Base-by-base conservation (phyloP, 2,888 invertebrate genomes). In the Eristalis intricaria region DNA sequence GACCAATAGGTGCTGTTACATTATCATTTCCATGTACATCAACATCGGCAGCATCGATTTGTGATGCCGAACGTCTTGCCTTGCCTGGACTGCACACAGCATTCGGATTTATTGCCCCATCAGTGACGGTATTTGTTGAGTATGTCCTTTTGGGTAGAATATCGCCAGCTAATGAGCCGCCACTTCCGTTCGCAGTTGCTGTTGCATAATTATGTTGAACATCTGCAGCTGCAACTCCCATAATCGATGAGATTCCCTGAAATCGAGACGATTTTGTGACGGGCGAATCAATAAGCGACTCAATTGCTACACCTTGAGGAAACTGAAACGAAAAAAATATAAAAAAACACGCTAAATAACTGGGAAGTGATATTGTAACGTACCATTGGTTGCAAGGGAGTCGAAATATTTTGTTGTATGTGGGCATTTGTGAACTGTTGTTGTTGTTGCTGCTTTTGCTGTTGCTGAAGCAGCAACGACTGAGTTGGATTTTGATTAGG, bases 301-400 rank as follows among this genome's bases (percentile, higher is more conserved):
- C 89, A 29, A 89, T 89, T n/a, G 89, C 80, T 35, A 88, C 82
- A 15, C 89, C 89, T 69, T 89, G 89, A 64, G 83, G 84, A 35
- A 80, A 79, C 87, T 87, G 73, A 60, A 87, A 87, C 71, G 79
- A 76, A 66, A 87, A 74, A 58, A 81, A 81, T 19, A 79, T 83
- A 76, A 83, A 76, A 83, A 76, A 75, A 50, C 71, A 50, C 22
- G 78, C 82, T 82, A 69, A 82, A 74, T 77, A 77, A 40, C 23
- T 68, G 38, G 22, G 65, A 19, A 7, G 2, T 66, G 56, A 58
- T 35, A 43, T 50, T 13, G 13, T 4, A 35, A 89, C 90, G 88
- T 84, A 91, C 92, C 84, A 89, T 88, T 23, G 89, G 89, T 65
- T 91, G 91, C 50, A 91, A 87, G 26, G 91, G 91, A 11, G 91